These are phyloP conservation scores for Manis pentadactyla DNA, from an alignment of 2,797 vertebrate genomes.

Conservation along the genomic window DNA sequence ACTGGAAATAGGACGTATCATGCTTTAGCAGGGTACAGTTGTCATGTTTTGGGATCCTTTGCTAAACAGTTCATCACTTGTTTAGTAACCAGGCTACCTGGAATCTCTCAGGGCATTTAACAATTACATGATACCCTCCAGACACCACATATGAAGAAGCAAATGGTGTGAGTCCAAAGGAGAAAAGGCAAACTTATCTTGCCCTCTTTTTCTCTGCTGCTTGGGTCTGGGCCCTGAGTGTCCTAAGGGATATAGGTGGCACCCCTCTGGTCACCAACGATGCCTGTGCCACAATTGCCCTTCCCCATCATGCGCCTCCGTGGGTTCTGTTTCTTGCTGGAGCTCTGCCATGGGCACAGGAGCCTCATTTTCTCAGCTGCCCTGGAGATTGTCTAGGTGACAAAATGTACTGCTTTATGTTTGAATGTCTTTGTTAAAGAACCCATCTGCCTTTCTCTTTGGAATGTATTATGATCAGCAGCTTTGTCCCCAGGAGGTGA, in stretches of 20 bases:
- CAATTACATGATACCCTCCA: background rate
- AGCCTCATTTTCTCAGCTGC: background rate
- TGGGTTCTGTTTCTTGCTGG: background rate
- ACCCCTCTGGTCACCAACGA: background rate
- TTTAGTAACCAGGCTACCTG: background rate
- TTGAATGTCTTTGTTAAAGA: conserved; percentile 4
- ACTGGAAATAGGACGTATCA: background rate
- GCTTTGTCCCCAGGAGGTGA: background rate
- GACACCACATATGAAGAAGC: background rate
- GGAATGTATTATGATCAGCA: background rate
- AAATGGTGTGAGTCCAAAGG: too few species aligned
- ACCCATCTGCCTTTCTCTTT: background rate
- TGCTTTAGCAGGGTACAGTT: background rate
- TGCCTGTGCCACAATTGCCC: background rate
- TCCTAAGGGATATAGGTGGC: background rate
- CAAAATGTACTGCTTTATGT: background rate
- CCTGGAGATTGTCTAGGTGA: background rate
- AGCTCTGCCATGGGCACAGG: background rate
- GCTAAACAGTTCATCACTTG: background rate
- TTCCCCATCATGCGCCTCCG: accelerated
- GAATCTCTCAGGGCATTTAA: background rate
- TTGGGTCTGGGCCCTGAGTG: background rate
- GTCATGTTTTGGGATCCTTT: background rate
- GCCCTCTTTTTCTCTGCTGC: background rate
- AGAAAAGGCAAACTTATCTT: background rate